Base-by-base conservation (phyloP, 2,797 vertebrate species). In the Harpagifer antarcticus region DNA sequence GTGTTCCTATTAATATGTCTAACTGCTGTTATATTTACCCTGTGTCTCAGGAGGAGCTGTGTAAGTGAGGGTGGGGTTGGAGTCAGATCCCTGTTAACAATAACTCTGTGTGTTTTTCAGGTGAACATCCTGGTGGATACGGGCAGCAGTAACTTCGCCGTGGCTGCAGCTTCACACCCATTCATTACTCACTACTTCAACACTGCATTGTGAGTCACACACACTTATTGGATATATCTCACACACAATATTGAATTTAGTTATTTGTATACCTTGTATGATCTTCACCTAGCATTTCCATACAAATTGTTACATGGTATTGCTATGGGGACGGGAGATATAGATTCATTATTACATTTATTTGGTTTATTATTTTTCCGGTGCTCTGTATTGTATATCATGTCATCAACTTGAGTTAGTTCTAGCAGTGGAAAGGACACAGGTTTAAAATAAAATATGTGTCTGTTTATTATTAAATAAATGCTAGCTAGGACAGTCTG, bases 121-220 rank as follows among this genome's bases (percentile, higher is more conserved):
- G 83, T 99, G 49, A 98, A 99, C 91, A 97, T 99, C 90, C 95
- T 99, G 85, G 96, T 99, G 65, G 98, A 99, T 83, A 99, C 98
- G 0, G 98, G 98, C 69, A 99, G 98, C 96, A 99, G 98, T 86
- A 99, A 99, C 95, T 99, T 99, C 76, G 98, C 98, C 0, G 98
- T 99, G 81, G 97, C 98, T 0, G 97, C 97, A 0, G 94, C 96
- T 17, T 88, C 96, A 10, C 94, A 97, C 84, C 82, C 93, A 11
- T 95, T 96, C 86, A 91, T 98, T 77, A 95, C 95, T 13, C 86
- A 94, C 67, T 98, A 95, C 94, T 99, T 97, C 89, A 79, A 96
- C 82, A 86, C 89, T 0, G 56, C 89, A 15, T 91, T 95, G 98
- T 99, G 89, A 98, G 97, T 90, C 6, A 17, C 9, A 31, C 49